Conservation (phyloP, 1,140 invertebrate species). For the Diprion similis region DNA sequence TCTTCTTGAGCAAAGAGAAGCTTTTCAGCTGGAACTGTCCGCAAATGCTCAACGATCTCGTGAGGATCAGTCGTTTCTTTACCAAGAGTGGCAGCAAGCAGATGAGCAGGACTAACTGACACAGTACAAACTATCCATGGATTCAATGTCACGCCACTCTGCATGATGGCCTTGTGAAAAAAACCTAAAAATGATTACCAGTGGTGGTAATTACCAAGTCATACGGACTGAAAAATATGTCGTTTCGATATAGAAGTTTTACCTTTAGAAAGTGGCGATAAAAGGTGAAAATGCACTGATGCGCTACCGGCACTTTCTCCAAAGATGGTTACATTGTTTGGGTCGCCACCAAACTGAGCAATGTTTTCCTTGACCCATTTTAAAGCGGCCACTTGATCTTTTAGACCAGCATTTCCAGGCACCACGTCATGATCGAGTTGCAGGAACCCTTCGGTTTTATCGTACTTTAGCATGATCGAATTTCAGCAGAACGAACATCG, state of each 20-base stretch:
- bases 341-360: conserved; percentile 65
- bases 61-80: conserved; percentile 49
- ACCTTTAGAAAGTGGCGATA: conserved; percentile 60
- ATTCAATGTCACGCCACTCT: conserved; percentile 72
- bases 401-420: conserved; percentile 74
- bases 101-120: not conserved
- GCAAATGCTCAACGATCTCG: conserved; percentile 51
- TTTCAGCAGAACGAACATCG: not conserved
- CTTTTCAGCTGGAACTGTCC: conserved; percentile 49
- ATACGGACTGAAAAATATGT: not conserved
- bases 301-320: conserved; percentile 72
- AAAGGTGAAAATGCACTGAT: conserved; percentile 58
- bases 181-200: conserved; percentile 48
- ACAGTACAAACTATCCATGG: conserved; percentile 54
- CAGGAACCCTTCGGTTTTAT: not conserved
- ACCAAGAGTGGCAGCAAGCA: conserved; percentile 17
- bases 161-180: conserved; percentile 69
- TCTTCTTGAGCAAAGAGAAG: conserved; percentile 45
- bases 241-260: not conserved
- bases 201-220: not conserved
- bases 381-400: conserved; percentile 71
- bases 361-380: conserved; percentile 72
- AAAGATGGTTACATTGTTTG: conserved; percentile 68
- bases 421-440: conserved; percentile 32
- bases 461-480: not conserved